These are phyloP conservation scores for Apis dorsata DNA, from an alignment of 1,140 invertebrate genomes.

Conservation along the genomic window DNA sequence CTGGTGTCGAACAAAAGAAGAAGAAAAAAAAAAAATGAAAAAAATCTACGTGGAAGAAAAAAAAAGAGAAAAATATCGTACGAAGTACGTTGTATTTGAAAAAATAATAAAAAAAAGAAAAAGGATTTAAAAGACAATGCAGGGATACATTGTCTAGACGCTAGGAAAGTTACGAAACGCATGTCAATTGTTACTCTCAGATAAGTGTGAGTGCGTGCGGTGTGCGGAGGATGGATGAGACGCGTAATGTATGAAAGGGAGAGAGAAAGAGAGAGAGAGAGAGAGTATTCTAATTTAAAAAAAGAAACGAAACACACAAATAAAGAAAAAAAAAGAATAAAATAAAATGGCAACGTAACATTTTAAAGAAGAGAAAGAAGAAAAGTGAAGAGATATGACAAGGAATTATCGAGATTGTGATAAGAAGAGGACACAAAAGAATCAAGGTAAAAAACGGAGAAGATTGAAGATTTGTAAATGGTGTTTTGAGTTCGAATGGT, in stretches of 20 bases:
- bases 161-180: constrained; percentile 77
- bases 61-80: constrained; percentile 27
- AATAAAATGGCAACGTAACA: not conserved
- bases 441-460: not conserved
- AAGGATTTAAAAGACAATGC: constrained; percentile 52
- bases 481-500: not conserved
- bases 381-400: not conserved
- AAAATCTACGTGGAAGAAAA: not conserved
- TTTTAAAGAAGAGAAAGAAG: not conserved
- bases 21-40: not conserved
- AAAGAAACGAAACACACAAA: not conserved
- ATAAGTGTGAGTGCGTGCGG: constrained; percentile 67
- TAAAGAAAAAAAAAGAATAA: not conserved
- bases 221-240: constrained; percentile 47
- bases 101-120: not conserved
- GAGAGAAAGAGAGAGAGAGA: constrained; percentile 17
- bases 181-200: constrained; percentile 76
- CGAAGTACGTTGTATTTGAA: constrained; percentile 30
- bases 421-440: not conserved
- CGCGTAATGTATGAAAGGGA: constrained; percentile 18
- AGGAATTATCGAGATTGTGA: constrained; percentile 9
- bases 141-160: constrained; percentile 60
- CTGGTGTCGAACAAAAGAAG: not conserved
- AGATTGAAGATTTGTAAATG: not conserved
- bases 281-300: constrained; percentile 35